Base-by-base conservation (phyloP, 2,797 vertebrate species). In the Parauchenoglanis punctatus region DNA sequence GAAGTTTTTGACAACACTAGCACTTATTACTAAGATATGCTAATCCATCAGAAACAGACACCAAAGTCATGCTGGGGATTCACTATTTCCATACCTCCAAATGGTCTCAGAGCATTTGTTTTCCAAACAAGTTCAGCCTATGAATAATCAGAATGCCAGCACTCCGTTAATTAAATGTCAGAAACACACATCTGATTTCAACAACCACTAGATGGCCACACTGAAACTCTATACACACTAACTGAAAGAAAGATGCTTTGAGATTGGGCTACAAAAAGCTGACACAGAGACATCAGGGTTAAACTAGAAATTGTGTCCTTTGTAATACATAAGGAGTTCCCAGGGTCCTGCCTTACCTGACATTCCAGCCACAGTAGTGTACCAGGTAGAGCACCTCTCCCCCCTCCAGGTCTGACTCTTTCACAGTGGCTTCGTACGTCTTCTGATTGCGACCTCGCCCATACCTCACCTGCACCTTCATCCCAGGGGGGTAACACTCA, bases 401-500 rank as follows among this genome's bases (percentile, higher is more conserved):
- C 95, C 96, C 96, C 95, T 97, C 96, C 95, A 96, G 95, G 95
- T 96, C 96, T 95, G 96, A 96, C 94, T 96, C 95, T 96, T 96
- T 96, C 94, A 97, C 96, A 95, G 96, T 96, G 95, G 96, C 96
- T 92, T 96, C 94, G 95, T 96, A 97, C 94, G 95, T 96, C 96
- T 96, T 96, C 96, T 95, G 96, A 96, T 92, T 96, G 93, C 95
- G 95, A 94, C 94, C 96, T 94, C 96, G 95, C 94, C 96, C 96
- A 96, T 97, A 97, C 95, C 96, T 97, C 96, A 97, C 96, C 95
- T 97, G 96, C 95, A 97, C 96, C 96, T 96, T 96, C 96, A 96
- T 96, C 95, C 96, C 96, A 94, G 96, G 95, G 94, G 96, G 96
- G 94, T 96, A 97, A 96, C 96, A 96, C 95, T 97, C 96, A 96